Evolutionary conservation across 1,140 invertebrate genomes (phyloP), one percentile per base, ranked within the genome.

Genomic region (Acromyrmex echinatior): DNA sequence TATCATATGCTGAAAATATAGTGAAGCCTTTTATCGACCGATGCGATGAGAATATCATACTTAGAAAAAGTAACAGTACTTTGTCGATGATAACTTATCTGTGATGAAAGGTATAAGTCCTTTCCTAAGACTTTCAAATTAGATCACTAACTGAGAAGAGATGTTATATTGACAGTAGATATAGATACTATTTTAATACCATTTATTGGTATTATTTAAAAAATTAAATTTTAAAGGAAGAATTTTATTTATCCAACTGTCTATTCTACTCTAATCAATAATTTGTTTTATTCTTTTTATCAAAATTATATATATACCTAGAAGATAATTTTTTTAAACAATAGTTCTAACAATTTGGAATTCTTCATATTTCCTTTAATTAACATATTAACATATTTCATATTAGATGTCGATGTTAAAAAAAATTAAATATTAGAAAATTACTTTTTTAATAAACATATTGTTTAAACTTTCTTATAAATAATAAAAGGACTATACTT

Each of bases 21-120:
- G 39, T 28, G 18, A 58, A 45, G n/a, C 35, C 12, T 62, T 51
- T 74, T 84, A 84, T 76, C 80, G 45, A 63, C 18, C 10, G 60
- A 49, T 9, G 25, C 45, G 21, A 74, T 66, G 18, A 14, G 25
- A 66, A 25, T 58, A 45, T 45, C 39, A 45, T 45, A 71, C 6
- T 28, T 7, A 49, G 4, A 10, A 14, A 51, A 51, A 25, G 14
- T 63, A 49, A 70, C 0, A 21, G 12, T 45, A 21, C 14, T n/a
- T 18, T 9, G 7, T 56, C 16, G 53, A 56, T 56, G n/a, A 60
- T 60, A 39, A 10, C 10, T 21, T 45, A 16, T 45, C n/a, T n/a
- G 10, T 35, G 1, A 66, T 18, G 3, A 66, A 66, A 0, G 31
- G 9, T 45, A 3, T n/a, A 39, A 39, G 16, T 35, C 12, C 6